A percentile compares a stretch with the other conserved stretches of the same genome.
Conservation (phyloP, 2,797 vertebrate genomes). For the Chrysocyon brachyurus region DNA sequence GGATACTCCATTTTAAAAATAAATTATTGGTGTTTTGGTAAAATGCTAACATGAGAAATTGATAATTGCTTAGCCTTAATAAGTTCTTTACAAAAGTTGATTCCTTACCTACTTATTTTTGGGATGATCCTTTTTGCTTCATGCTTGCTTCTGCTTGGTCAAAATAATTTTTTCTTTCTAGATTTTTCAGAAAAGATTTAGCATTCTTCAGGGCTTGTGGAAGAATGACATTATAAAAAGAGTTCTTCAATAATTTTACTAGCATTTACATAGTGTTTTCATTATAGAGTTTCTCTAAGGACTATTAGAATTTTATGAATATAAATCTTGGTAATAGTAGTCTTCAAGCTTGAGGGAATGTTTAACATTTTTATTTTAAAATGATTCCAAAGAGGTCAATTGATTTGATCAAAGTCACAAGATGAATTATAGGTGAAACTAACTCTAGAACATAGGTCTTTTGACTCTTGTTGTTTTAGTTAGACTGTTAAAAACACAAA, state of each 20-base stretch:
- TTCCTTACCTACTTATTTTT: not conserved
- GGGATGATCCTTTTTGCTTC: not conserved
- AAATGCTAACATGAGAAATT: not conserved
- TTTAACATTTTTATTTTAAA: constrained; percentile 48
- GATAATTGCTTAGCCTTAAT: not conserved
- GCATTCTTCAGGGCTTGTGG: not conserved
- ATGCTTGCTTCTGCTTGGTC: not conserved
- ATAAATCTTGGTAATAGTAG: not conserved
- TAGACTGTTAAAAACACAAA: constrained; percentile 6
- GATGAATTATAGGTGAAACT: not conserved
- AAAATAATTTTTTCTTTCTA: not conserved
- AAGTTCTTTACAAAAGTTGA: not conserved
- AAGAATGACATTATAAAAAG: not conserved
- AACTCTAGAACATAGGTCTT: not conserved
- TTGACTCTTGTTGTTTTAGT: not conserved
- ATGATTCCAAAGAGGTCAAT: not conserved
- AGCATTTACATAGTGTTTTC: not conserved
- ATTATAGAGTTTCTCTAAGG: not conserved
- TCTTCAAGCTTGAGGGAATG: not conserved
- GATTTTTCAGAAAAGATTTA: not conserved
- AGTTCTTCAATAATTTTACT: not conserved
- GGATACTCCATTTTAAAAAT: not conserved
- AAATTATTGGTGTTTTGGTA: not conserved
- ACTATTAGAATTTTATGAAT: constrained; percentile 24
- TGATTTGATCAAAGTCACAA: constrained; percentile 11